A percentile compares a stretch with the other conserved stretches of the same genome.
Conservation (phyloP, 1,140 invertebrate species). For the Marisa cornuarietis region DNA sequence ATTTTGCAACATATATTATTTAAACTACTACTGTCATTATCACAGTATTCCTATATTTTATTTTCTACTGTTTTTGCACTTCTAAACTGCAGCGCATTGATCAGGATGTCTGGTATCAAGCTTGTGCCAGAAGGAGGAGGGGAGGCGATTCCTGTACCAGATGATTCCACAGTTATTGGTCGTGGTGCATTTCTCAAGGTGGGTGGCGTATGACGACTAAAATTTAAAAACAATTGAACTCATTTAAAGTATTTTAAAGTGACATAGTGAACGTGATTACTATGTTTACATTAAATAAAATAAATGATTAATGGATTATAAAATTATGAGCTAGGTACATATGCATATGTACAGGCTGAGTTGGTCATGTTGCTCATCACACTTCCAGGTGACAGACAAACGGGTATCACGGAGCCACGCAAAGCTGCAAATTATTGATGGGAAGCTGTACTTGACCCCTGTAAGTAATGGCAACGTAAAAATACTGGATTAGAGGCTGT, state of each 20-base stretch:
- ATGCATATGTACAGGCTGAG: not conserved
- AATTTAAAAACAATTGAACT: not conserved
- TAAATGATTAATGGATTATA: not conserved
- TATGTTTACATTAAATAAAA: slow-evolving; percentile 11
- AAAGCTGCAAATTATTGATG: slow-evolving; percentile 54
- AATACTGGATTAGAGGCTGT: not conserved
- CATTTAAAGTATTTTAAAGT: not conserved
- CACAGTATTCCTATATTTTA: too few relatives aligned
- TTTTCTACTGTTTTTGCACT: not conserved
- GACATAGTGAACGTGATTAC: not conserved
- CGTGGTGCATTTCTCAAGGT: slow-evolving; percentile 59
- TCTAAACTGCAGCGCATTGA: not conserved
- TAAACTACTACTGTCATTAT: too few relatives aligned
- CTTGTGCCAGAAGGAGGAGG: slow-evolving; percentile 46
- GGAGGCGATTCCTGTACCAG: slow-evolving; percentile 45
- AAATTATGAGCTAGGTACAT: not conserved
- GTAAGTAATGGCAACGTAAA: slow-evolving; percentile 43
- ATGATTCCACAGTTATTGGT: slow-evolving; percentile 54
- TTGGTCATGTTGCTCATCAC: too few relatives aligned
- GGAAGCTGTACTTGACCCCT: slow-evolving; percentile 58
- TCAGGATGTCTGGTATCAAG: slow-evolving; percentile 40
- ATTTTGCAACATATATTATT: too few relatives aligned
- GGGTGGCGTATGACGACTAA: not conserved
- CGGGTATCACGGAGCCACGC: slow-evolving; percentile 63
- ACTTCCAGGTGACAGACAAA: slow-evolving; percentile 58